Base-by-base conservation (phyloP, 1,140 invertebrate genomes). In the Diuraphis noxia region DNA sequence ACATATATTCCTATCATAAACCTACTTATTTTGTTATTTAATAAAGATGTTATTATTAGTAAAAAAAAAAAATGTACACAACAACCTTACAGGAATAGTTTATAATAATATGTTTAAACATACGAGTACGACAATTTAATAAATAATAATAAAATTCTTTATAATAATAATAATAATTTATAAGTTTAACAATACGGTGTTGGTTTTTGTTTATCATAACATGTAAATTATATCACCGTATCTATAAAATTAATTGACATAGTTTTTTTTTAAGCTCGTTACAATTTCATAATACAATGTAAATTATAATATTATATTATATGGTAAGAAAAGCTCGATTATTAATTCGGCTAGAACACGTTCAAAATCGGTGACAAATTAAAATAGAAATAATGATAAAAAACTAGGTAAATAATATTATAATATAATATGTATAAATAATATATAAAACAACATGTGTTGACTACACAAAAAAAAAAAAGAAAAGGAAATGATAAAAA, bases 111-210 rank as follows among this genome's bases (percentile, higher is more conserved):
- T 46, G 21, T n/a, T 25, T 25, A 30, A 87, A 38, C 52, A 87
- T 34, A 85, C n/a, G 36, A 41, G 36, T 85, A 87, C 34, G 49
- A 87, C 56, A 87, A 87, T 56, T 4, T 87, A 87, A 87, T 87
- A 38, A 87, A 87, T 87, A 87, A 87, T 87, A 87, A 87, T 87
- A 87, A 87, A 87, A 56, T 87, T 56, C 25, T 38, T 52, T 25
- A 38, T 38, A 25, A 52, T 52, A 87, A 86, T 52, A 86, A 87
- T 87, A 87, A 87, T 87, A 30, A 46, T 3, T 85, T 85, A 87
- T 87, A 30, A 46, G 8, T 85, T 85, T 85, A 85, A 85, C 84
- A 49, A 85, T 36, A 85, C n/a, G 84, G 41, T 34, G 46, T 87
- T 87, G 46, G 1, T 87, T 87, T 56, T 34, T 85, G 41, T 40